A percentile compares a stretch with the other conserved stretches of the same genome.
phyloP scores from a whole-genome alignment of 2,888 invertebrate species.

The Tuta absoluta region DNA sequence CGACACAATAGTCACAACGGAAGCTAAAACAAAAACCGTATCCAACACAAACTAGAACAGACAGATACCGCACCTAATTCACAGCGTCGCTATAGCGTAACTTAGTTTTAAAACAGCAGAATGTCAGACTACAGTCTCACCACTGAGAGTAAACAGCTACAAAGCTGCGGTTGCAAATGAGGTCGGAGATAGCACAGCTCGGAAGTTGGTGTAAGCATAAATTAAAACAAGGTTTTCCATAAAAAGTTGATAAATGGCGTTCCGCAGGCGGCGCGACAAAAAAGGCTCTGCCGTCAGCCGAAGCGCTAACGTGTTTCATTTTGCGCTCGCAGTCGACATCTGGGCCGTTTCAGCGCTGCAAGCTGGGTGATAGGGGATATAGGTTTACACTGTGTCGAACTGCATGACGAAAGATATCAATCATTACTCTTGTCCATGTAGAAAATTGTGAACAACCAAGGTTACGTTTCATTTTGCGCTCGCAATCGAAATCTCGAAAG shows the following conservation, averaged over 20 bases:
- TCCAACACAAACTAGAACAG: slow-evolving; percentile 9
- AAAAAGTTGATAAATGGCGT: slow-evolving; percentile 80
- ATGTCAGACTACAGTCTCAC: slow-evolving; percentile 44
- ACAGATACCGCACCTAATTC: slow-evolving; percentile 43
- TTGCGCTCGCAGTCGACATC: slow-evolving; percentile 71
- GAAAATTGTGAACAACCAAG: no score
- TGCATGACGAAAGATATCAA: not conserved
- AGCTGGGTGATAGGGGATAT: slow-evolving; percentile 35
- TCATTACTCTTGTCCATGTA: no score
- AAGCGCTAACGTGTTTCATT: slow-evolving; percentile 77
- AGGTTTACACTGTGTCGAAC: slow-evolving; percentile 14
- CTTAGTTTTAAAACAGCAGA: slow-evolving; percentile 53
- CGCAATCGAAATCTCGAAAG: slow-evolving; percentile 71
- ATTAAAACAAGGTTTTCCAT: slow-evolving; percentile 77
- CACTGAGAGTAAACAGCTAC: slow-evolving; percentile 58
- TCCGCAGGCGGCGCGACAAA: slow-evolving; percentile 72
- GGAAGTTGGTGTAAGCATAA: slow-evolving; percentile 76
- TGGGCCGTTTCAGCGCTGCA: slow-evolving; percentile 62
- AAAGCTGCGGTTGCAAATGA: slow-evolving; percentile 69
- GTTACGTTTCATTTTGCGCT: slow-evolving; percentile 72
- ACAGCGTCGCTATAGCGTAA: slow-evolving; percentile 40
- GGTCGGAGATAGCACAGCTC: slow-evolving; percentile 71
- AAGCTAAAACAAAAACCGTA: slow-evolving; percentile 4
- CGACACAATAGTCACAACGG: not conserved
- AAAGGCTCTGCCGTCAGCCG: slow-evolving; percentile 71